Conservation (phyloP, 2,113 vertebrate species). For the Muntiacus reevesi region DNA sequence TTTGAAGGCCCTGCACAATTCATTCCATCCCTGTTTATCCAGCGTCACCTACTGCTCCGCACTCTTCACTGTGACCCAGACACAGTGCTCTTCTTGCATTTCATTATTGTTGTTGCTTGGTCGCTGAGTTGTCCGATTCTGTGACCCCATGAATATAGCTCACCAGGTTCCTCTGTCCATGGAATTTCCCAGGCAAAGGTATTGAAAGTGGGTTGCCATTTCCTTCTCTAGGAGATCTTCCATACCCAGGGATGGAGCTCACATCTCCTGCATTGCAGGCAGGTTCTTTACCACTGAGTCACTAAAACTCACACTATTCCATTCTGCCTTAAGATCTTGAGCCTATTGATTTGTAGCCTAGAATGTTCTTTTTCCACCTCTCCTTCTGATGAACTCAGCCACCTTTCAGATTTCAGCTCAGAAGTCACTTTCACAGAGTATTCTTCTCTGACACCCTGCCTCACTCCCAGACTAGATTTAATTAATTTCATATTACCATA, state of each 20-base stretch:
- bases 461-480: not conserved
- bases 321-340: not conserved
- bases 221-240: not conserved
- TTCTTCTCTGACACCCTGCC: not conserved
- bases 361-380: not conserved
- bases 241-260: not conserved
- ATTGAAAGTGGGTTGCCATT: not conserved
- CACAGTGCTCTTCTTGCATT: not conserved
- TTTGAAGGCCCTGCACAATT: not conserved
- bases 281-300: not conserved
- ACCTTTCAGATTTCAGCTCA: not conserved
- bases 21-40: not conserved
- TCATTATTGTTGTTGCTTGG: not conserved
- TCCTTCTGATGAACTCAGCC: not conserved
- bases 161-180: not conserved
- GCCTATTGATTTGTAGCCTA: not conserved
- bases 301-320: not conserved
- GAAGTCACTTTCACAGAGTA: not conserved
- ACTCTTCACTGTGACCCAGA: not conserved
- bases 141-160: not conserved
- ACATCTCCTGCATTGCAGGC: not conserved
- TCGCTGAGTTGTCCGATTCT: not conserved
- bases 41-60: rapidly evolving
- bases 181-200: not conserved
- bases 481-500: not conserved